phyloP scores from a whole-genome alignment of 2,797 vertebrate genomes.

The Micrastur ruficollis region DNA sequence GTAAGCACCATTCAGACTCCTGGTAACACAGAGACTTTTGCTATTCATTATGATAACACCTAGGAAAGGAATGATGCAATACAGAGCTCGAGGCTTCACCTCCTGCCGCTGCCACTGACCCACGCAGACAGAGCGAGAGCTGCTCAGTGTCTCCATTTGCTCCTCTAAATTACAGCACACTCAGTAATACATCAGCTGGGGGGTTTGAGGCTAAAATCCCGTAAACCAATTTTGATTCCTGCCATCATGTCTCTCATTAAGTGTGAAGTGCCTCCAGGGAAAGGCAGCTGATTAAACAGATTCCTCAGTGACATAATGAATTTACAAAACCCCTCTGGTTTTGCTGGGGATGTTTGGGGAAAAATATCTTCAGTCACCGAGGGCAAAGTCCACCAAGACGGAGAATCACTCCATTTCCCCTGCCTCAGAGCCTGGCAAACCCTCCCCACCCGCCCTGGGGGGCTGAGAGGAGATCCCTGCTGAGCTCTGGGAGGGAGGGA shows the following conservation, averaged over 20 bases:
- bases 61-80: neutral
- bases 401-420: neutral
- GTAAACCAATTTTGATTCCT: conserved; percentile 20
- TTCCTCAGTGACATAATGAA: conserved; percentile 65
- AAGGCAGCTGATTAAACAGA: conserved; percentile 72
- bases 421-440: neutral
- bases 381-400: neutral
- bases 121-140: neutral
- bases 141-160: neutral
- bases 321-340: conserved; percentile 55
- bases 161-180: neutral
- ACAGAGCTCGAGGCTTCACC: neutral
- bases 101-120: neutral
- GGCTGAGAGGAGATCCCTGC: neutral
- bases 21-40: neutral
- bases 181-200: neutral
- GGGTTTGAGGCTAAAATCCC: neutral
- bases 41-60: neutral
- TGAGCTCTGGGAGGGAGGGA: neutral
- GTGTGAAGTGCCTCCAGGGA: conserved; percentile 40
- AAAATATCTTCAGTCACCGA: conserved; percentile 37
- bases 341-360: conserved; percentile 57
- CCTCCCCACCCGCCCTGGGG: neutral
- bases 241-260: conserved; percentile 50
- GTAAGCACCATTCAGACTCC: neutral